Evolutionary conservation across 1,140 invertebrate genomes (phyloP), one percentile per base, ranked within the genome.

Genomic region (Zaprionus davidi): DNA sequence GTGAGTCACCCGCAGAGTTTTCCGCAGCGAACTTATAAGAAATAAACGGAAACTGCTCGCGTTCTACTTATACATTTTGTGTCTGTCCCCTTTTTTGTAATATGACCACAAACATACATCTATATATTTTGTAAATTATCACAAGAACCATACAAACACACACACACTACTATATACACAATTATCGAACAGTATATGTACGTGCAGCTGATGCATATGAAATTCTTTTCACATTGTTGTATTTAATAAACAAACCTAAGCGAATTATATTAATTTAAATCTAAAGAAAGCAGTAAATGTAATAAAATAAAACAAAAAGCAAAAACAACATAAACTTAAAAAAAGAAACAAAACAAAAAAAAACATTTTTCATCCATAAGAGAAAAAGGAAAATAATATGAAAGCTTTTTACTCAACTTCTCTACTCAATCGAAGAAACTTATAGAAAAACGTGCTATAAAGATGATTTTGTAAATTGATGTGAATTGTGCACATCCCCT

Each of bases 211-310:
- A 62, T 87, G 71, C 72, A 87, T 71, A 69, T 58, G 64, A 71
- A 82, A 79, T 82, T 86, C 26, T 44, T 75, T 85, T 70, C 66
- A 78, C 62, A 77, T 77, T 85, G 83, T 82, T 87, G 86, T 80
- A 87, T 83, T 82, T 76, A 81, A 87, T 75, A 82, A 55, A 75
- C 51, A 73, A 68, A 68, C 67, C 68, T 76, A 80, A 78, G 74
- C 80, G 76, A 88, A 80, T 74, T 80, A 73, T 80, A 80, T 81
- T 88, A 78, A 88, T 83, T 87, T 83, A 71, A 78, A 81, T 59
- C 72, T 74, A 63, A 75, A 78, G 17, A 71, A 64, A 55, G 28
- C 60, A 56, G 70, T 73, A 77, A 77, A 73, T 73, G 63, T 77
- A 73, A 73, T 68, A 67, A 73, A 67, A 56, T 51, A 55, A 69